Conservation (phyloP, 1,140 invertebrate genomes). For the Leptoteleia sp. region DNA sequence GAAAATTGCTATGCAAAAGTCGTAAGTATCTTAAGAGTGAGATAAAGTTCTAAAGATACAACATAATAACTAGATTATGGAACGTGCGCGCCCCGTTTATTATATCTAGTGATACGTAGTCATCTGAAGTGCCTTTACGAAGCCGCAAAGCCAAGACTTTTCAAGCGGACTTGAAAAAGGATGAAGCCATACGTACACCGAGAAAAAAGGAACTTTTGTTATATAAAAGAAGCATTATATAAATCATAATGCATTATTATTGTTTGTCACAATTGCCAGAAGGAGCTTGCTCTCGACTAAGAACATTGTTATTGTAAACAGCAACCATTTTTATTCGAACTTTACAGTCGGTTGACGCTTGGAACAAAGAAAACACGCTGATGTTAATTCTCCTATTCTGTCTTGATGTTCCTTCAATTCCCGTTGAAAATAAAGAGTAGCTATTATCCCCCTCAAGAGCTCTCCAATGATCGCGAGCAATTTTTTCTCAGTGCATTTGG, state of each 20-base stretch:
- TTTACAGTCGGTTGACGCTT: too few species aligned
- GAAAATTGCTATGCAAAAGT: conserved; percentile 4
- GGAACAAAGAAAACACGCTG: too few species aligned
- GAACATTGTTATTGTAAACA: not conserved
- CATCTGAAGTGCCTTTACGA: conserved; percentile 61
- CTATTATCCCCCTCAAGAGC: too few species aligned
- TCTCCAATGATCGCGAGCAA: too few species aligned
- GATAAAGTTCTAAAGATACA: conserved; percentile 48
- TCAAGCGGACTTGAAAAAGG: conserved; percentile 59
- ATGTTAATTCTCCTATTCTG: too few species aligned
- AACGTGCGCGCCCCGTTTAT: conserved; percentile 46
- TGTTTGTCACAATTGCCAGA: not conserved
- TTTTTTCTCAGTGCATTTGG: conserved; percentile 65
- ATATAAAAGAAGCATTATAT: conserved; percentile 37
- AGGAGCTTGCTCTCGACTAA: too few species aligned
- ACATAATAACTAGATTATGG: conserved; percentile 46
- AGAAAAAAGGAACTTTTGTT: conserved; percentile 54
- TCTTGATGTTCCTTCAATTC: too few species aligned
- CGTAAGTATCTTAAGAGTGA: conserved; percentile 33
- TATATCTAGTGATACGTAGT: conserved; percentile 51
- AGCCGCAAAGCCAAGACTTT: conserved; percentile 65
- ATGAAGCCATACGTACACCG: conserved; percentile 59
- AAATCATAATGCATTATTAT: conserved; percentile 10
- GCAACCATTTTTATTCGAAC: not conserved
- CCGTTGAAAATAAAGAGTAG: too few species aligned